A percentile compares a stretch with the other conserved stretches of the same genome.
phyloP scores from a whole-genome alignment of 2,113 vertebrate species.

The Manacus vitellinus region DNA sequence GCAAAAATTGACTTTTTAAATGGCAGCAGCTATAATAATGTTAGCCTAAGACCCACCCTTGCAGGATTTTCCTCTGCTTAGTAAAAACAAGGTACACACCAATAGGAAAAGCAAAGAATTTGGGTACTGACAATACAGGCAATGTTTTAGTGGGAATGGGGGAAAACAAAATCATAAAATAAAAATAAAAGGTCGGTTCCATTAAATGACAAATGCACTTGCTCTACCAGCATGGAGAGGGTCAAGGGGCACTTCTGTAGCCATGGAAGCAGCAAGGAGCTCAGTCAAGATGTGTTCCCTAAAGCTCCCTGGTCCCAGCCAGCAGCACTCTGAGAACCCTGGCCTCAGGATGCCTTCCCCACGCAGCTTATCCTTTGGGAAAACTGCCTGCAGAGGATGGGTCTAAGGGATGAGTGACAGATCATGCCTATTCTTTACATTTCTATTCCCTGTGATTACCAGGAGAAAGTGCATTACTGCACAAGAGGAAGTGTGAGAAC shows the following conservation, averaged over 20 bases:
- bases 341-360: not conserved
- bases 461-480: not conserved
- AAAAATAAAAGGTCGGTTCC: not conserved
- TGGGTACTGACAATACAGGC: accelerated
- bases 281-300: not conserved
- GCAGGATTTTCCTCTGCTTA: conserved; percentile 25
- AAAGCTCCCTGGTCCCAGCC: not conserved
- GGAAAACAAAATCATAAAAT: not conserved
- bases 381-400: not conserved
- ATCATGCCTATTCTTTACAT: not conserved
- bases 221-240: not conserved
- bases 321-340: not conserved
- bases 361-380: not conserved
- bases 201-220: not conserved
- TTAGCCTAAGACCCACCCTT: conserved; percentile 12
- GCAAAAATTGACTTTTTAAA: conserved; percentile 70
- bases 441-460: not conserved
- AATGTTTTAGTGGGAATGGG: not conserved
- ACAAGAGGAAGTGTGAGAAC: not conserved
- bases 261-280: not conserved
- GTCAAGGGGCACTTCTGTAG: not conserved
- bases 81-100: not conserved
- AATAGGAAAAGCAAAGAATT: not conserved
- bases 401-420: not conserved
- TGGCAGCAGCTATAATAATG: conserved; percentile 21